Base-by-base conservation (phyloP, 2,113 vertebrate genomes). In the Dasyurus viverrinus region DNA sequence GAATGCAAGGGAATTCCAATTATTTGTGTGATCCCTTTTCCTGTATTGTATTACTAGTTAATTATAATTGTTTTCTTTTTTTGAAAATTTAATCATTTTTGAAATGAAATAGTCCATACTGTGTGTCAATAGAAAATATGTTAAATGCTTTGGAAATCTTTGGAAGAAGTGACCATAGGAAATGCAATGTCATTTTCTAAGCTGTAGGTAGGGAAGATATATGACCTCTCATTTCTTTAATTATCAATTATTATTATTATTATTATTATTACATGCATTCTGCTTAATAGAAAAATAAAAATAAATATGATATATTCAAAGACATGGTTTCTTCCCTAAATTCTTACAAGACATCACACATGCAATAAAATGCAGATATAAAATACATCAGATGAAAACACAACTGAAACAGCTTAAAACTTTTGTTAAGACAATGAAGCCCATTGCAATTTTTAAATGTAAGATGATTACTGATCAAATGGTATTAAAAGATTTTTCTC, bases 321-420 rank as follows among this genome's bases (percentile, higher is more conserved):
- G 26, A 53, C n/a, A 91, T 0, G 0, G 1, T 60, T 95, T 7
- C 0, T 92, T 93, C 50, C 92, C 24, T 95, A 93, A 95, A 8
- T 7, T 92, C 27, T 94, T 91, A 22, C 26, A 23, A 14, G 52
- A 93, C 92, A 25, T 95, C 95, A 94, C 6, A 91, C 22, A 91
- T 22, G 60, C 8, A 92, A 93, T 60, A 91, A 94, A 96, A 93
- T 48, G 2, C 76, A 25, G 8, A 92, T 92, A 53, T 93, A 94
- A 93, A 94, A 92, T n/a, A 93, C 2, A 94, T 23, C 10, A 91
- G 24, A 93, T 92, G 76, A 94, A 53, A 95, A 76, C 10, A 16
- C 9, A 10, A 48, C 48, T 96, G 42, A 5, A 6, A 8, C 53
- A 95, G 19, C 91, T 97, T 96, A 91, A 90, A 93, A 84, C 8